Base-by-base conservation (phyloP, 2,113 vertebrate genomes). In the Platysteira castanea region DNA sequence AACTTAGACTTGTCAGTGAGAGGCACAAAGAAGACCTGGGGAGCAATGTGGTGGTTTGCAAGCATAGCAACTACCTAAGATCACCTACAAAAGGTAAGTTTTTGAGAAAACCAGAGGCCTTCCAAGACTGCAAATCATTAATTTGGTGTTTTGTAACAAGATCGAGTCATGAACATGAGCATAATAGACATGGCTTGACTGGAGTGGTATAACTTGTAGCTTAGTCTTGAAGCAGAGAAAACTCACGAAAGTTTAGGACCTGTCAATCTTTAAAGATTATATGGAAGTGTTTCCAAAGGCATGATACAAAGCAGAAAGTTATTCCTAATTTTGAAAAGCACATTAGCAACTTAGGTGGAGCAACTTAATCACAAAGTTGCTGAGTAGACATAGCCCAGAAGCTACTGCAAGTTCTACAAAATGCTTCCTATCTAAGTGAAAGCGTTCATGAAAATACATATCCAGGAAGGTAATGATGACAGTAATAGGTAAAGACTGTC, bases 1-100 rank as follows among this genome's bases (percentile, higher is more conserved):
- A 82, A 47, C 1, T 1, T 39, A 13, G 33, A 2, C 0, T 3
- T 46, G 14, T 60, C 49, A 69, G 13, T 2, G 4, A 73, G 57
- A 41, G 46, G n/a, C 17, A 65, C 2, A 5, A 76, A 67, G 37
- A 75, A 35, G 13, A 56, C 42, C 30, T 73, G 13, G 8, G 56
- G 20, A 85, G 41, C 44, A 71, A 42, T 0, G 1, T 8, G 0
- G 20, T 22, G 44, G 30, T 75, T 87, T 54, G 27, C 33, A 79
- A 87, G 53, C 41, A 56, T 33, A 52, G 47, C 27, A 84, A 7
- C 27, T 56, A 54, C 37, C 20, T 5, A 49, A 37, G 52, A 84
- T 61, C 4, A 21, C 20, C 33, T 52, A 21, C 31, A 42, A 69
- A 69, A 76, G 52, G 33, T 44, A 87, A 28, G 18, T 30, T 83